Conservation (phyloP, 2,888 invertebrate species). For the Cheilosia urbana region DNA sequence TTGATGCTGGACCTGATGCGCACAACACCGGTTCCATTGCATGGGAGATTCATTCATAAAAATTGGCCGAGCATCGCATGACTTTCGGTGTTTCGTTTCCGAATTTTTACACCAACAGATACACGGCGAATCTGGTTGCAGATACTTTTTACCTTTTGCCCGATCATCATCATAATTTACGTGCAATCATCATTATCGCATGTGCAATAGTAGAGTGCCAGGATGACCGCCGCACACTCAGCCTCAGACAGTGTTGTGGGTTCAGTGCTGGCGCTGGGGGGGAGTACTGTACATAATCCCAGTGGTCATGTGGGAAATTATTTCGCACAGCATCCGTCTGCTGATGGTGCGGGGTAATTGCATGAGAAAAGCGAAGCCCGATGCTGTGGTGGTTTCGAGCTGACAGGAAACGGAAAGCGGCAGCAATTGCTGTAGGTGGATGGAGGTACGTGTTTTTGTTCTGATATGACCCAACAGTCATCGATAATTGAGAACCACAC, state of each 20-base stretch:
- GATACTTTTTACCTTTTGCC: constrained; percentile 56
- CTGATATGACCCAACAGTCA: constrained; percentile 52
- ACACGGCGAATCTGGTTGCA: constrained; percentile 41
- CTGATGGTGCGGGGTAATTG: constrained; percentile 64
- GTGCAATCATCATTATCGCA: constrained; percentile 78
- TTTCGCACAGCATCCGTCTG: constrained; percentile 72
- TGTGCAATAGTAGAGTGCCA: constrained; percentile 72
- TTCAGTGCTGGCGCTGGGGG: constrained; percentile 40
- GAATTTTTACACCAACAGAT: constrained; percentile 65
- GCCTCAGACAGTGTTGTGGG: constrained; percentile 33
- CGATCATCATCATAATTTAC: constrained; percentile 77
- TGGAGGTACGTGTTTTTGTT: constrained; percentile 10
- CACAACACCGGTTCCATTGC: constrained; percentile 34
- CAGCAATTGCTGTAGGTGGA: constrained; percentile 72
- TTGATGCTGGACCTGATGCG: not conserved
- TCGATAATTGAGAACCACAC: constrained; percentile 49
- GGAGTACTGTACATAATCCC: constrained; percentile 67
- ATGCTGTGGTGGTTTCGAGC: constrained; percentile 47
- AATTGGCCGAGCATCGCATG: constrained; percentile 70
- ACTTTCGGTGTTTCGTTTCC: constrained; percentile 73
- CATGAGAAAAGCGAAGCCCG: constrained; percentile 31
- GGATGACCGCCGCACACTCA: not conserved
- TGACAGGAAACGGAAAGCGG: constrained; percentile 74
- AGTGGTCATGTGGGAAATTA: constrained; percentile 72
- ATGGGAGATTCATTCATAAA: constrained; percentile 76